Evolutionary conservation across 1,140 invertebrate genomes (phyloP).

Genomic region (Leptonema lineaticorne): DNA sequence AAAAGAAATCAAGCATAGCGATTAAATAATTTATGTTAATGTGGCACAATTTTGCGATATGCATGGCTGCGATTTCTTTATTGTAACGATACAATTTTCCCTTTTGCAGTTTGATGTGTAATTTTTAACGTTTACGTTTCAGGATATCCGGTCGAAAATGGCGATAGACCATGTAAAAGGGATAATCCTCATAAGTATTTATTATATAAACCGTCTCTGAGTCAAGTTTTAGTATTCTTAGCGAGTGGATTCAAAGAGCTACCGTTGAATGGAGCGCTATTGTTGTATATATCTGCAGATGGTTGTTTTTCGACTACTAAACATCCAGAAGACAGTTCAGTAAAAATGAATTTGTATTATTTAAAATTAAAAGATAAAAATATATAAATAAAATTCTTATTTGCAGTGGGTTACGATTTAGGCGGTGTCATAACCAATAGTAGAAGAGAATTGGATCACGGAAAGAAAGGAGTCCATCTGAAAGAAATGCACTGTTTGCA

Average conservation of each 20-base stretch:
- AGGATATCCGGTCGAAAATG: slow-evolving; percentile 70
- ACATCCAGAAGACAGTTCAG: slow-evolving; percentile 81
- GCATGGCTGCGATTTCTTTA: background rate
- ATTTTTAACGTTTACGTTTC: slow-evolving; percentile 12
- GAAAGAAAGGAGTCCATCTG: slow-evolving; percentile 62
- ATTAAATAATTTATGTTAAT: background rate
- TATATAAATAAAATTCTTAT: background rate
- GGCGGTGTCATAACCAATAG: slow-evolving; percentile 86
- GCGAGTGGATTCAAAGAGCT: slow-evolving; percentile 94
- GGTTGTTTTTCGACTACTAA: slow-evolving; percentile 86
- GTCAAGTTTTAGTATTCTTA: slow-evolving; percentile 90
- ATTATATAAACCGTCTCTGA: slow-evolving; percentile 92
- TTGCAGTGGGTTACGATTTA: slow-evolving; percentile 84
- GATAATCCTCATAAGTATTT: slow-evolving; percentile 98
- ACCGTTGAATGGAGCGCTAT: slow-evolving; percentile 83
- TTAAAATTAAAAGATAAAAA: background rate
- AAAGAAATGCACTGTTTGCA: slow-evolving; percentile 80
- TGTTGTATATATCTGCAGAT: slow-evolving; percentile 93
- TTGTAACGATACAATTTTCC: background rate
- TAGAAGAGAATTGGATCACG: slow-evolving; percentile 71
- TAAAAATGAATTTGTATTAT: background rate
- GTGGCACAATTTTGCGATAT: background rate
- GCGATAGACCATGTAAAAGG: slow-evolving; percentile 64
- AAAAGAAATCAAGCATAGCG: background rate
- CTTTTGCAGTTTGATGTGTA: background rate